Percentiles rank a stretch among this genome's conserved stretches.
phyloP scores from a whole-genome alignment of 2,888 invertebrate genomes.

The Synergus laeviventris region DNA sequence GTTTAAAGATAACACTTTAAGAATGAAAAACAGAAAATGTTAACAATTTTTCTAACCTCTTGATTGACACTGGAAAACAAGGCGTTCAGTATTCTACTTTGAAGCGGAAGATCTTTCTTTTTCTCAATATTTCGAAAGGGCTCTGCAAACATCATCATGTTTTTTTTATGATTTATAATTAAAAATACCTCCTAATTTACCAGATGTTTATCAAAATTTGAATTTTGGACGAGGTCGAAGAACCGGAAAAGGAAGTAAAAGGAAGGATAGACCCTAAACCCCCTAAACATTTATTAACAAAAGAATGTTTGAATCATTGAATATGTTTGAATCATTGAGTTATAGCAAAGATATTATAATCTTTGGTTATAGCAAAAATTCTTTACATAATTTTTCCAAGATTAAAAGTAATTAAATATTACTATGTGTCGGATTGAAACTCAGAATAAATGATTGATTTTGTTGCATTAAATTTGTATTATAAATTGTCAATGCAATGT shows the following conservation, averaged over 20 bases:
- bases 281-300: too few relatives aligned
- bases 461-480: conserved; percentile 9
- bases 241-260: neutral
- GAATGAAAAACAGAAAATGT: neutral
- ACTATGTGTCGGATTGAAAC: neutral
- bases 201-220: neutral
- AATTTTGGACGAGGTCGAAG: neutral
- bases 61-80: conserved; percentile 39
- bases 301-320: too few relatives aligned
- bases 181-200: neutral
- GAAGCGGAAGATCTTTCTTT: conserved; percentile 44
- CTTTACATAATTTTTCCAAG: too few relatives aligned
- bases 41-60: conserved; percentile 43
- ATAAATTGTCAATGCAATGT: conserved; percentile 32
- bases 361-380: too few relatives aligned
- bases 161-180: neutral
- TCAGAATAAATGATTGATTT: conserved; percentile 11
- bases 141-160: conserved; percentile 41
- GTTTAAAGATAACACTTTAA: neutral
- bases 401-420: too few relatives aligned
- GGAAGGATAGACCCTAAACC: neutral
- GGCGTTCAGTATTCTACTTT: conserved; percentile 47
- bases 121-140: conserved; percentile 41
- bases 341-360: too few relatives aligned
- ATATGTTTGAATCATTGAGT: too few relatives aligned